Base-by-base conservation (phyloP, 2,113 vertebrate species). In the Delphinapterus leucas region DNA sequence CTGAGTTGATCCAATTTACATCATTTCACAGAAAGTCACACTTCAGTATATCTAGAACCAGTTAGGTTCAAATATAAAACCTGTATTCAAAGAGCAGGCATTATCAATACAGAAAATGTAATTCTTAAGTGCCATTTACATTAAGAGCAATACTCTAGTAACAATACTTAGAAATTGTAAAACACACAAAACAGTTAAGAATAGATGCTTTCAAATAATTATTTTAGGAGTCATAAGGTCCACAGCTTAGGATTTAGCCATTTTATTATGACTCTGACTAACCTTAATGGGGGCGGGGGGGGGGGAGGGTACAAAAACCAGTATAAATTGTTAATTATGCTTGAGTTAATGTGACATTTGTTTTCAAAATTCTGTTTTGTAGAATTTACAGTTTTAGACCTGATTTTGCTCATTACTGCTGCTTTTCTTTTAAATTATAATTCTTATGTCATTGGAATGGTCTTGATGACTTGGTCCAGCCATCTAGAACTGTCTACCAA, bases 1-100 rank as follows among this genome's bases (percentile, higher is more conserved):
- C n/a, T 47, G 26, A 9, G 17, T 21, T 91, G 47, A 95, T 80
- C 47, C 55, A 91, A 88, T 67, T 96, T 49, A 90, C 17, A 74
- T 55, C 11, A 91, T 33, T 91, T 91, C 63, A 79, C 38, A 88
- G 76, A 96, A 84, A 68, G 76, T 88, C 76, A 93, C 33, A 47
- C 25, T 93, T 82, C 44, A 53, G 7, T 60, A 36, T 61, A 71
- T 23, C 11, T 25, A 88, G 33, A 93, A 61, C 26, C 58, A 88
- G 44, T 79, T 12, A 93, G 20, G 14, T 95, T 91, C 13, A 93
- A 96, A 91, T 73, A 93, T 18, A 91, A 84, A 96, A 84, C 33
- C 15, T 89, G 7, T 70, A 81, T 80, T 85, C 67, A 95, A 95
- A 96, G 36, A 88, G 20, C 6, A 86, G 23, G 26, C 31, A 95